phyloP scores from a whole-genome alignment of 37 sponge, comb jelly and placozoan species.

The Mnemiopsis leidyi region DNA sequence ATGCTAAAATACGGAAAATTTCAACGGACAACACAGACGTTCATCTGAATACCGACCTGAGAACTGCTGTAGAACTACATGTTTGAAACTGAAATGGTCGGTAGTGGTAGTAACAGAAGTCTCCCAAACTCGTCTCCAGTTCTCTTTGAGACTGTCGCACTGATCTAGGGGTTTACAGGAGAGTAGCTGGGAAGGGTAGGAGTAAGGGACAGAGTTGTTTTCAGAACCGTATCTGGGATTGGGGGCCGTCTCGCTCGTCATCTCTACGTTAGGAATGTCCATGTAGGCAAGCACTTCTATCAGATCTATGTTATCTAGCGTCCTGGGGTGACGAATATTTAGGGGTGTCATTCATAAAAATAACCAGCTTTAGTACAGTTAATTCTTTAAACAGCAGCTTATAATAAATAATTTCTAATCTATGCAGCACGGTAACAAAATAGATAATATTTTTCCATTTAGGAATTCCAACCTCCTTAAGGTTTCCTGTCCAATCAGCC shows the following conservation, averaged over 20 bases:
- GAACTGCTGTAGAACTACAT: conserved; percentile 9
- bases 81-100: conserved; percentile 16
- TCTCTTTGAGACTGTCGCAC: not conserved
- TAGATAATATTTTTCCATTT: too few species aligned
- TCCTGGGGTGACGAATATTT: not conserved
- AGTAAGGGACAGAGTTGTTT: not conserved
- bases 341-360: not conserved
- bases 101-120: not conserved
- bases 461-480: not conserved
- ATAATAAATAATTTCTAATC: too few species aligned
- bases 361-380: too few species aligned
- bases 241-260: not conserved
- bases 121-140: conserved; percentile 52
- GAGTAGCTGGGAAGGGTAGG: conserved; percentile 43
- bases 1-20: too few species aligned
- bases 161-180: conserved; percentile 47
- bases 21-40: too few species aligned
- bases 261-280: conserved; percentile 26
- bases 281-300: conserved; percentile 61
- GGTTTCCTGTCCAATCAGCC: conserved; percentile 55
- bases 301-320: conserved; percentile 38
- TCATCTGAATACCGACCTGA: not conserved
- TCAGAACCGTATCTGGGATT: conserved; percentile 19
- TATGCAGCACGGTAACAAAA: too few species aligned
- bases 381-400: too few species aligned